These are phyloP conservation scores for Excalfactoria chinensis DNA, from an alignment of 2,113 vertebrate genomes.

Conservation along the genomic window DNA sequence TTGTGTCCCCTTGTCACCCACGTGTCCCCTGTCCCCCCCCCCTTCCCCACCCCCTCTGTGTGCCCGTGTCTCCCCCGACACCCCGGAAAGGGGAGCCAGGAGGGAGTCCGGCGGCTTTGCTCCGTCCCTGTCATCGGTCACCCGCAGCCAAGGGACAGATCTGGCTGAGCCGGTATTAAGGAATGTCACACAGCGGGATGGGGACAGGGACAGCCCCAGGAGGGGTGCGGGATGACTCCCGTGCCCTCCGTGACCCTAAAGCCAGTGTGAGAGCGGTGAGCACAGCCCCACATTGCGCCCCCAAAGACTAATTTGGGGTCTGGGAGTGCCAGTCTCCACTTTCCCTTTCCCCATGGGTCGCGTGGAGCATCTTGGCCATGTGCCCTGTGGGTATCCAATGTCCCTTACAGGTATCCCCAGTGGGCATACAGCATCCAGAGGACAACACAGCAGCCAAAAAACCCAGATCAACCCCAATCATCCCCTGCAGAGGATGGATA, in stretches of 20 bases:
- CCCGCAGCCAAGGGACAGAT: neutral
- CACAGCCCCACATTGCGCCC: too few relatives aligned
- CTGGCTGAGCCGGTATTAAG: slow-evolving; percentile 6
- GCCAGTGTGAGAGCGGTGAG: too few relatives aligned
- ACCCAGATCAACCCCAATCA: neutral
- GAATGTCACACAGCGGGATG: neutral
- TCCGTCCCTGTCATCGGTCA: neutral
- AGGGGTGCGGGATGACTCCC: too few relatives aligned
- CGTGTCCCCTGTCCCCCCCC: neutral
- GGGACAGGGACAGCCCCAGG: neutral
- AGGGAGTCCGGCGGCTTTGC: neutral
- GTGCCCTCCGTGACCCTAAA: neutral
- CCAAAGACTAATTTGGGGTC: too few relatives aligned
- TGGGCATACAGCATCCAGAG: neutral
- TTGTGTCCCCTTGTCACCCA: neutral
- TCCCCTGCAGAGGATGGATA: neutral
- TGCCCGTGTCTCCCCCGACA: neutral
- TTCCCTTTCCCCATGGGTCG: rapidly evolving
- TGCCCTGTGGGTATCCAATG: neutral
- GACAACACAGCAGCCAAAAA: neutral
- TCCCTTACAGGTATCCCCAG: neutral
- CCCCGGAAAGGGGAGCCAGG: rapidly evolving
- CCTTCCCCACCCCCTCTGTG: too few relatives aligned
- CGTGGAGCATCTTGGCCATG: rapidly evolving
- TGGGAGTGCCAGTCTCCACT: rapidly evolving